phyloP scores from a whole-genome alignment of 2,888 invertebrate species.

The Anaspis maculata region DNA sequence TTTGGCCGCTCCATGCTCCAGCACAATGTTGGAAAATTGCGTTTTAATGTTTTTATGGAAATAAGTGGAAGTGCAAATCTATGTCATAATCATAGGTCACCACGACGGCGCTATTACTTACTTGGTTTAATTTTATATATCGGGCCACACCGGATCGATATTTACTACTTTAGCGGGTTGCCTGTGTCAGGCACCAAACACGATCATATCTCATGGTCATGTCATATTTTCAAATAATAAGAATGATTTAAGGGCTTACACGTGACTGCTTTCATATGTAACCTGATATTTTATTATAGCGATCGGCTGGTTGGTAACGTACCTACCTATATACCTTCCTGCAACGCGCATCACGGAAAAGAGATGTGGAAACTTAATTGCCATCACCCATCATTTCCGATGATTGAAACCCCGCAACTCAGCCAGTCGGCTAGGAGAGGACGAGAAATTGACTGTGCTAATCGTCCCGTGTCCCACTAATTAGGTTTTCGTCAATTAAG shows the following conservation, averaged over 20 bases:
- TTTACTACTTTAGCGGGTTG: conserved; percentile 16
- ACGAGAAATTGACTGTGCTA: no score
- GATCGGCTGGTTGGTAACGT: no score
- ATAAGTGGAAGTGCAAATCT: conserved; percentile 4
- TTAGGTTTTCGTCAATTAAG: no score
- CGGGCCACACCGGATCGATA: conserved; percentile 16
- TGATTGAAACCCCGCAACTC: no score
- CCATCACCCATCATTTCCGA: no score
- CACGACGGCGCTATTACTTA: conserved; percentile 11
- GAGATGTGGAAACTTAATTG: no score
- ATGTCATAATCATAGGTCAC: conserved; percentile 12
- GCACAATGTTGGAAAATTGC: conserved; percentile 6
- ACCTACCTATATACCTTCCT: no score
- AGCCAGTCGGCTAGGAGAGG: no score
- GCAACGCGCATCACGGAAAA: no score
- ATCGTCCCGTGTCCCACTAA: no score
- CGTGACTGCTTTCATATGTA: conserved; percentile 15
- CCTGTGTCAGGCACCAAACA: conserved; percentile 20
- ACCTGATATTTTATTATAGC: conserved; percentile 13
- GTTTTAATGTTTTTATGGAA: conserved; percentile 3
- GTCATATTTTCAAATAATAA: conserved; percentile 21
- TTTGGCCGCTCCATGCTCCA: no score
- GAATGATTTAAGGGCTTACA: conserved; percentile 16
- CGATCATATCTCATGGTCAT: conserved; percentile 18
- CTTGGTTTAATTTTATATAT: conserved; percentile 13